Base-by-base conservation (phyloP, 2,113 vertebrate species). In the Hiodon alosoides region DNA sequence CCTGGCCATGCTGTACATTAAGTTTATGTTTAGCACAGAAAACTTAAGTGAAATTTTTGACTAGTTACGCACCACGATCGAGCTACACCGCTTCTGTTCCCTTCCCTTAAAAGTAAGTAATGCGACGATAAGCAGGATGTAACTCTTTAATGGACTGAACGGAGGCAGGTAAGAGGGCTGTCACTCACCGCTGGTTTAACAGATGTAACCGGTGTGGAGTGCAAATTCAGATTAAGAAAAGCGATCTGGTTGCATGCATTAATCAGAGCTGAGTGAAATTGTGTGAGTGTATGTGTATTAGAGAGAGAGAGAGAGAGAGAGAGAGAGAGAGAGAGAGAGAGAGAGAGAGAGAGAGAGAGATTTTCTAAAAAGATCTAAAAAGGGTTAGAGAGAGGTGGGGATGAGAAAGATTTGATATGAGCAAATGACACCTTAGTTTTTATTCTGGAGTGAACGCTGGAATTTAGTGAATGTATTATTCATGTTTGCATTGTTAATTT, bases 181-280 rank as follows among this genome's bases (percentile, higher is more conserved):
- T 55, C 67, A 76, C 75, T 76, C 68, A 76, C 75, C 75, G 66
- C 31, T 71, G 59, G 50, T 66, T 57, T 55, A 55, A 53, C 9
- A 70, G 69, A 55, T 55, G 52, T 55, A 17, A 66, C 54, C 69
- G 57, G 69, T 66, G 8, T 60, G 60, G 46, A 55, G 46, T 46
- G 68, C 60, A 64, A 62, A 55, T 64, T 67, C 68, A 16, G 50
- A 71, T 53, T 47, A 51, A 48, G 59, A 68, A 53, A 53, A 76
- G 75, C 67, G 66, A 59, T 66, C 73, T 10, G 16, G 5, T 59
- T 59, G 50, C 72, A 59, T 48, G 66, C 64, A 57, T 31, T 68
- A 17, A 51, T 47, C 65, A 55, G 51, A 65, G 75, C 66, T 82
- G 82, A 83, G 80, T 66, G 58, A 79, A 81, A 67, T 50, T 48